Percentiles rank a stretch among this genome's conserved stretches.
Evolutionary conservation across 2,888 invertebrate species (phyloP).

Genomic region (Pycnomerus fuliginosus): DNA sequence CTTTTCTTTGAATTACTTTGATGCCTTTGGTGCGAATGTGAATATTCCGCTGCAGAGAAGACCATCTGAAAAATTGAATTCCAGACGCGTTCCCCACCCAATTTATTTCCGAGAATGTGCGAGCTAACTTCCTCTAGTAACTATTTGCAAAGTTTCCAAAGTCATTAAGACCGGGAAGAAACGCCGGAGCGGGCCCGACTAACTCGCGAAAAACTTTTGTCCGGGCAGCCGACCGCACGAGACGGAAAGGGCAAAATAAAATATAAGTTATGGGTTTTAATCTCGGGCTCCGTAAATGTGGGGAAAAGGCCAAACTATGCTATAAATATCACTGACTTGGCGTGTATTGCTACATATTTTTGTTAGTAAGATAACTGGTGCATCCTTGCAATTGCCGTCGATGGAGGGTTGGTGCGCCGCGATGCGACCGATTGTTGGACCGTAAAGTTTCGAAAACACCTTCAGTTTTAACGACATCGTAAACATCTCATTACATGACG

Average conservation of each 20-base stretch:
- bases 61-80: constrained; percentile 16
- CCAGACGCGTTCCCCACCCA: constrained; percentile 6
- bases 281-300: constrained; percentile 48
- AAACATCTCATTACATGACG: constrained; percentile 43
- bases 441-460: constrained; percentile 34
- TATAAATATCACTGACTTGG: constrained; percentile 49
- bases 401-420: constrained; percentile 18
- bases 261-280: constrained; percentile 56
- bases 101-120: constrained; percentile 14
- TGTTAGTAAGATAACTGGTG: constrained; percentile 45
- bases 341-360: constrained; percentile 50
- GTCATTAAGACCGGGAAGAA: constrained; percentile 34
- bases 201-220: constrained; percentile 38
- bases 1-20: too few species aligned
- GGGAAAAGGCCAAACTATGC: constrained; percentile 47
- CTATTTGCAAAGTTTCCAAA: constrained; percentile 16
- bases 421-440: constrained; percentile 8
- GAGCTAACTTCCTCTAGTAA: constrained; percentile 9
- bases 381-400: constrained; percentile 38
- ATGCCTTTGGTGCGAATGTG: constrained; percentile 1
- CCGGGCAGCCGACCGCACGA: constrained; percentile 38
- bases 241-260: constrained; percentile 49
- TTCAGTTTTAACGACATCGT: constrained; percentile 41
- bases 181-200: constrained; percentile 38
- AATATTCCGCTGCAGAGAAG: constrained; percentile 1